phyloP scores from a whole-genome alignment of 2,113 vertebrate genomes.

The Tricholaema leucomelas region DNA sequence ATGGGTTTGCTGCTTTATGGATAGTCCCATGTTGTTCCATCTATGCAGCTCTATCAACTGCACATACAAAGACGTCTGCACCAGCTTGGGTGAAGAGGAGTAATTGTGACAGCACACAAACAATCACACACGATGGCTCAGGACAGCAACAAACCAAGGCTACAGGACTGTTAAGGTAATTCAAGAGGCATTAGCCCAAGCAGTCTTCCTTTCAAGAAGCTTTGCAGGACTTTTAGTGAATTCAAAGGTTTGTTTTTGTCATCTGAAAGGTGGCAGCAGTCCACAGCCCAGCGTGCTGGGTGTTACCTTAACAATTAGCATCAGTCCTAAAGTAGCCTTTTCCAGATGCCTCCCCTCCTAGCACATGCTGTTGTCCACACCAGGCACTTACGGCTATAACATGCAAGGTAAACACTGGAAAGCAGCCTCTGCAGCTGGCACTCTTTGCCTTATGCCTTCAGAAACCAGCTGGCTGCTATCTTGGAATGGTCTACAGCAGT shows the following conservation, averaged over 20 bases:
- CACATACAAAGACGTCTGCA: constrained; percentile 24
- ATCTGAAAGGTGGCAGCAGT: neutral
- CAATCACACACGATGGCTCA: constrained; percentile 3
- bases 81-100: constrained; percentile 14
- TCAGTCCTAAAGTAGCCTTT: constrained; percentile 53
- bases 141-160: constrained; percentile 44
- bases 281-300: neutral
- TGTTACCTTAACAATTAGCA: constrained; percentile 23
- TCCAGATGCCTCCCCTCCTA: constrained; percentile 19
- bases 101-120: constrained; percentile 46
- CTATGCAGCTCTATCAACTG: neutral
- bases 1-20: neutral
- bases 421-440: neutral
- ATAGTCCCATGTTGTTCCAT: neutral
- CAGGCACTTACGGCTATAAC: constrained; percentile 40
- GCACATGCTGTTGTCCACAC: constrained; percentile 43
- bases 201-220: neutral
- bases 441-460: neutral
- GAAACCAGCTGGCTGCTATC: neutral
- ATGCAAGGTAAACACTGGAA: constrained; percentile 32
- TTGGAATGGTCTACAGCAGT: neutral
- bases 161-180: constrained; percentile 52
- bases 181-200: constrained; percentile 3
- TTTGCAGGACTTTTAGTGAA: neutral
- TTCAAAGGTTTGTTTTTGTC: neutral